These are phyloP conservation scores for Trachops cirrhosus DNA, from an alignment of 2,797 vertebrate genomes.

Conservation along the genomic window DNA sequence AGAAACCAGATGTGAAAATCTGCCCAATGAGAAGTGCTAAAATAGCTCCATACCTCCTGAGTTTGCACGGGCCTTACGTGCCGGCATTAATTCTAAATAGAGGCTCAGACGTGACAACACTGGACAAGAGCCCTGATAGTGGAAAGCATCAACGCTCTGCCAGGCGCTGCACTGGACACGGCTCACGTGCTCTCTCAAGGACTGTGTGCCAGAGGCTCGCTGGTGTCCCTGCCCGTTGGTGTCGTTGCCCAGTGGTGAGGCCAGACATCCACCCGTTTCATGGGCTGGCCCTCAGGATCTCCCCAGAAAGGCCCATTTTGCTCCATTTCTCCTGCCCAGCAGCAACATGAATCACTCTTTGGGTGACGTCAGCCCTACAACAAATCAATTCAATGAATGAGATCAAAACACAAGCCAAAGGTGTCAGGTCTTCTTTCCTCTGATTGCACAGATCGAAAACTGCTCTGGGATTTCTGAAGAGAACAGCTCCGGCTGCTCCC, in stretches of 20 bases:
- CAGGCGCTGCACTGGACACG: background rate
- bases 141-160: fast-evolving
- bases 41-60: background rate
- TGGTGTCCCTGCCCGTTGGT: background rate
- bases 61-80: background rate
- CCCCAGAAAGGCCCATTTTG: background rate
- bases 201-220: background rate
- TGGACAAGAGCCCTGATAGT: background rate
- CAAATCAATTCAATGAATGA: background rate
- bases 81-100: background rate
- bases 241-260: background rate
- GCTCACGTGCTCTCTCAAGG: background rate
- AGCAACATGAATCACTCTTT: background rate
- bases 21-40: background rate
- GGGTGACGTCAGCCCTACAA: background rate
- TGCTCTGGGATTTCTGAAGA: background rate
- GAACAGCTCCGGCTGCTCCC: background rate
- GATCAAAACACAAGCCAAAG: background rate
- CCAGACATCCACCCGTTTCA: too few relatives aligned
- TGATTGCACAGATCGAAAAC: background rate
- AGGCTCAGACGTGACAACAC: background rate
- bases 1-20: background rate
- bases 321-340: background rate
- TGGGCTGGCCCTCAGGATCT: too few relatives aligned
- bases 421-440: background rate